A percentile compares a stretch with the other conserved stretches of the same genome.
Evolutionary conservation across 1,140 invertebrate genomes (phyloP).

Genomic region (Tetraneura akinire): DNA sequence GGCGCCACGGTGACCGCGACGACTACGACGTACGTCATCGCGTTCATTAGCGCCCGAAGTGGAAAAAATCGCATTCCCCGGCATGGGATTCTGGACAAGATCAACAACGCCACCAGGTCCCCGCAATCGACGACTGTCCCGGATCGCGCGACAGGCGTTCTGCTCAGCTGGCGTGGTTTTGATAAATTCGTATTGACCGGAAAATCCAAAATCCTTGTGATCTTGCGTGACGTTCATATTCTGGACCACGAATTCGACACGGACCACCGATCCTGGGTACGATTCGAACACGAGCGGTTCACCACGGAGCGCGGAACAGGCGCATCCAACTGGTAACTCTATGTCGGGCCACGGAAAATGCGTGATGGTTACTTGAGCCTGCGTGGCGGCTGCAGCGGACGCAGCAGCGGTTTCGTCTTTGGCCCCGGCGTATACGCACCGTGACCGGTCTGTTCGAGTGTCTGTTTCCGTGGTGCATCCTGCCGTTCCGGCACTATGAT

Average conservation of each 20-base stretch:
- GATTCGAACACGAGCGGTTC: slow-evolving; percentile 65
- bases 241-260: slow-evolving; percentile 72
- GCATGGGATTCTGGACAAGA: slow-evolving; percentile 56
- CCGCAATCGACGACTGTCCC: slow-evolving; percentile 66
- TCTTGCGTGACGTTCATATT: slow-evolving; percentile 82
- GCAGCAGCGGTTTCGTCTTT: slow-evolving; percentile 52
- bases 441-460: slow-evolving; percentile 67
- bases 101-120: slow-evolving; percentile 73
- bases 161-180: slow-evolving; percentile 56
- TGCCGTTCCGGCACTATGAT: slow-evolving; percentile 61
- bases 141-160: slow-evolving; percentile 65
- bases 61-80: no score
- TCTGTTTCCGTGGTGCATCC: slow-evolving; percentile 67
- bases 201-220: slow-evolving; percentile 77
- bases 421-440: slow-evolving; percentile 61
- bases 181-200: slow-evolving; percentile 62
- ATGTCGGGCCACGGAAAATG: slow-evolving; percentile 74
- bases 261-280: slow-evolving; percentile 69
- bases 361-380: slow-evolving; percentile 66
- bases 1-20: slow-evolving; percentile 57
- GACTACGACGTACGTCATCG: slow-evolving; percentile 58
- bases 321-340: slow-evolving; percentile 70
- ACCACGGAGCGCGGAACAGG: slow-evolving; percentile 71
- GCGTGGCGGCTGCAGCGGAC: slow-evolving; percentile 52
- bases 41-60: slow-evolving; percentile 54